Percentiles rank a stretch among this genome's conserved stretches.
Evolutionary conservation across 2,888 invertebrate species (phyloP).

Genomic region (Biston stratarius): DNA sequence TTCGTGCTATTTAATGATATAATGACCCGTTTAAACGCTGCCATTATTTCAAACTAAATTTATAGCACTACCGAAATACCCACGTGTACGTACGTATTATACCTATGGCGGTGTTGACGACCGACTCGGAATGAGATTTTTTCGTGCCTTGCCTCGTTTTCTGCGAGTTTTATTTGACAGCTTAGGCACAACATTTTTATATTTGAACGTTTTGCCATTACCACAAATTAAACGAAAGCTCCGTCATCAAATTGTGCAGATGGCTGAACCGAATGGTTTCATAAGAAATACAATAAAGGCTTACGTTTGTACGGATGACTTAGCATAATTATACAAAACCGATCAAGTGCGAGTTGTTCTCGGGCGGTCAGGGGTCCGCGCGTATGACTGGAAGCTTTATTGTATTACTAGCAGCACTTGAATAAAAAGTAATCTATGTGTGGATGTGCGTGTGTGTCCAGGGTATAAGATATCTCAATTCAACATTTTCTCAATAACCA

Average conservation of each 20-base stretch:
- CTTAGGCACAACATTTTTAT: slow-evolving; percentile 37
- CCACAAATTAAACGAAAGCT: slow-evolving; percentile 27
- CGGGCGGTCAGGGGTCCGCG: too few species aligned
- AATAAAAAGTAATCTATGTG: too few species aligned
- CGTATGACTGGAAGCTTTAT: too few species aligned
- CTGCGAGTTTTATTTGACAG: slow-evolving; percentile 33
- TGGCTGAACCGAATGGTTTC: slow-evolving; percentile 10
- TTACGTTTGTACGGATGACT: too few species aligned
- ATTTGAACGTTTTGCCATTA: slow-evolving; percentile 33
- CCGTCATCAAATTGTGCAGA: slow-evolving; percentile 11
- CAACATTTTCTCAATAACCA: too few species aligned
- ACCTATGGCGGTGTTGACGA: slow-evolving; percentile 38
- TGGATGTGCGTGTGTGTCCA: too few species aligned
- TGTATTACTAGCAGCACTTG: too few species aligned
- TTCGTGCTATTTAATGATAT: slow-evolving; percentile 47
- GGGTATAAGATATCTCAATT: too few species aligned
- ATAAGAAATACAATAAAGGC: slow-evolving; percentile 2
- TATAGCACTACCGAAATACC: slow-evolving; percentile 56
- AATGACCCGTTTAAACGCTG: slow-evolving; percentile 49
- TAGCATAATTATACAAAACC: background rate
- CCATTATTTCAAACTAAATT: slow-evolving; percentile 48
- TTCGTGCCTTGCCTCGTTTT: slow-evolving; percentile 50
- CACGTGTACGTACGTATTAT: slow-evolving; percentile 25
- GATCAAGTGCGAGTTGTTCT: too few species aligned
- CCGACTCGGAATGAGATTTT: slow-evolving; percentile 44